Percentiles rank a stretch among this genome's conserved stretches.
phyloP scores from a whole-genome alignment of 2,797 vertebrate species.

The Pseudomugil tenellus region DNA sequence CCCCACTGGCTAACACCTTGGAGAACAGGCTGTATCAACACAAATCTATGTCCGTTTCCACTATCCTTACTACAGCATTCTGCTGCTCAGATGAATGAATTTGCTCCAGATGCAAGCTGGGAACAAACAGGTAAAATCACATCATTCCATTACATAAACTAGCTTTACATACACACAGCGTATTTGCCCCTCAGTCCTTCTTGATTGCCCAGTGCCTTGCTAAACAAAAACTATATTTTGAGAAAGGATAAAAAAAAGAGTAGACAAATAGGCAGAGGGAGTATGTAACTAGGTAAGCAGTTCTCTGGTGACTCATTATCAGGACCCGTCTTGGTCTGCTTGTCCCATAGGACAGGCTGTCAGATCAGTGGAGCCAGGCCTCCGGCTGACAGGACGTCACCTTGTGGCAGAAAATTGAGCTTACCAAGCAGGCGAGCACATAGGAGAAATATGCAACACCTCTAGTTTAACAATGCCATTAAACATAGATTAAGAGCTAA shows the following conservation, averaged over 20 bases:
- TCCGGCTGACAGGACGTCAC: slow-evolving; percentile 55
- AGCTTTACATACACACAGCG: slow-evolving; percentile 7
- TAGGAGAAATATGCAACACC: slow-evolving; percentile 20
- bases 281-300: slow-evolving; percentile 55
- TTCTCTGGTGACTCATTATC: slow-evolving; percentile 45
- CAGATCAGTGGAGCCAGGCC: slow-evolving; percentile 59
- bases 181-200: slow-evolving; percentile 12
- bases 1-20: slow-evolving; percentile 17
- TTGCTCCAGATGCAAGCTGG: background rate
- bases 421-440: slow-evolving; percentile 1
- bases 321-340: slow-evolving; percentile 41
- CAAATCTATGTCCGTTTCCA: slow-evolving; percentile 16
- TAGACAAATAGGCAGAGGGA: slow-evolving; percentile 18
- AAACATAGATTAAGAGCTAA: slow-evolving; percentile 7
- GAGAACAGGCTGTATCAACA: slow-evolving; percentile 32
- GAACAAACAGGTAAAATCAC: slow-evolving; percentile 10
- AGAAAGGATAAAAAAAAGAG: background rate
- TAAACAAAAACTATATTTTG: slow-evolving; percentile 6
- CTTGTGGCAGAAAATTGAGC: slow-evolving; percentile 44
- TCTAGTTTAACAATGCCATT: slow-evolving; percentile 37
- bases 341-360: slow-evolving; percentile 64
- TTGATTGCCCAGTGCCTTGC: slow-evolving; percentile 10
- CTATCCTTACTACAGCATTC: background rate
- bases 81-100: slow-evolving; percentile 7
- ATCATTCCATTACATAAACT: slow-evolving; percentile 14